Evolutionary conservation across 2,797 vertebrate species (phyloP).

Genomic region (Macropodus opercularis): DNA sequence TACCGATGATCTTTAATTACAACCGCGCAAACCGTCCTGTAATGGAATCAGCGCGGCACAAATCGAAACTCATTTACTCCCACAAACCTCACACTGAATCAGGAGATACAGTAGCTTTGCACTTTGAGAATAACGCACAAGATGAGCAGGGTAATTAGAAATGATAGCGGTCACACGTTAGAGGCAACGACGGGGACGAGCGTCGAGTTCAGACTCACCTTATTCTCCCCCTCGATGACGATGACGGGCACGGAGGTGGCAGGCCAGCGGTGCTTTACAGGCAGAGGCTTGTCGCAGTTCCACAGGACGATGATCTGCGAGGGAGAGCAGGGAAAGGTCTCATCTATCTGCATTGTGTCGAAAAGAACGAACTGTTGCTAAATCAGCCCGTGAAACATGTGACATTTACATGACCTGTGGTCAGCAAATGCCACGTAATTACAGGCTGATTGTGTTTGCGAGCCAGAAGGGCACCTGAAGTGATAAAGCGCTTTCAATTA

Average conservation of each 20-base stretch:
- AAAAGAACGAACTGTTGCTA: conserved; percentile 22
- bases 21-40: conserved; percentile 63
- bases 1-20: conserved; percentile 71
- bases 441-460: conserved; percentile 44
- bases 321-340: neutral
- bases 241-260: conserved; percentile 93
- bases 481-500: conserved; percentile 53
- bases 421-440: conserved; percentile 61
- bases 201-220: conserved; percentile 84
- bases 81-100: conserved; percentile 25
- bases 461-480: conserved; percentile 35
- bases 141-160: conserved; percentile 22
- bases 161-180: conserved; percentile 21
- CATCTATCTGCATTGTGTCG: neutral
- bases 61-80: conserved; percentile 69
- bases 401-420: conserved; percentile 54
- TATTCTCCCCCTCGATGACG: conserved; percentile 96
- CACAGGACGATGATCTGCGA: conserved; percentile 91
- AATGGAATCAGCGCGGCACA: conserved; percentile 57
- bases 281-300: conserved; percentile 98
- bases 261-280: conserved; percentile 96
- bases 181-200: conserved; percentile 1
- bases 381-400: conserved; percentile 22
- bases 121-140: conserved; percentile 7
- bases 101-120: conserved; percentile 42